Evolutionary conservation across 1,140 invertebrate genomes (phyloP).

Genomic region (Zelostemma sp.): DNA sequence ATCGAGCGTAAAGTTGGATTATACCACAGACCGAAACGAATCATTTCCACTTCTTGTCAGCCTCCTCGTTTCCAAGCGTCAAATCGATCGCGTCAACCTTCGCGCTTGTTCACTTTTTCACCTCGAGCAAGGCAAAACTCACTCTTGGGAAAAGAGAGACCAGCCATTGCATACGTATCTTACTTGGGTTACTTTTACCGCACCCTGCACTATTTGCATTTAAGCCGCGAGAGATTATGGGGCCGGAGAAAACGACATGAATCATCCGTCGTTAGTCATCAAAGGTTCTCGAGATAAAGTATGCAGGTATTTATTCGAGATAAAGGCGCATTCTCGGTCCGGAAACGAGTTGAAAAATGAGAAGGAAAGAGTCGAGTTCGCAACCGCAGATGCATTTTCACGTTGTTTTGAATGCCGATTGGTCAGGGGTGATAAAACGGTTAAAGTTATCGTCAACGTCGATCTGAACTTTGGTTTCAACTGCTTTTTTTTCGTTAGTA

Average conservation of each 20-base stretch:
- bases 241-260: constrained; percentile 22
- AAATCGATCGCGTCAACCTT: constrained; percentile 6
- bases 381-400: background rate
- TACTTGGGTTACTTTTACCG: constrained; percentile 5
- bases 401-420: background rate
- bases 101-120: constrained; percentile 6
- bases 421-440: too few relatives aligned
- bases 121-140: background rate
- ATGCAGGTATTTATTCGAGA: background rate
- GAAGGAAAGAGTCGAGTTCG: background rate
- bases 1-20: constrained; percentile 2
- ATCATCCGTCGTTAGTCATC: constrained; percentile 32
- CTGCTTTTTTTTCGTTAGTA: too few relatives aligned
- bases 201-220: constrained; percentile 5
- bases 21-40: constrained; percentile 1
- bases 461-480: too few relatives aligned
- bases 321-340: background rate
- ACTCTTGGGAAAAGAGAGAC: constrained; percentile 1
- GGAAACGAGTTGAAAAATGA: background rate
- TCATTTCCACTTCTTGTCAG: constrained; percentile 1
- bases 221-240: background rate
- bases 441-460: too few relatives aligned
- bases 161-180: background rate
- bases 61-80: constrained; percentile 1
- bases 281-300: constrained; percentile 18